Conservation (phyloP, 2,797 vertebrate species). For the Clamator glandarius region DNA sequence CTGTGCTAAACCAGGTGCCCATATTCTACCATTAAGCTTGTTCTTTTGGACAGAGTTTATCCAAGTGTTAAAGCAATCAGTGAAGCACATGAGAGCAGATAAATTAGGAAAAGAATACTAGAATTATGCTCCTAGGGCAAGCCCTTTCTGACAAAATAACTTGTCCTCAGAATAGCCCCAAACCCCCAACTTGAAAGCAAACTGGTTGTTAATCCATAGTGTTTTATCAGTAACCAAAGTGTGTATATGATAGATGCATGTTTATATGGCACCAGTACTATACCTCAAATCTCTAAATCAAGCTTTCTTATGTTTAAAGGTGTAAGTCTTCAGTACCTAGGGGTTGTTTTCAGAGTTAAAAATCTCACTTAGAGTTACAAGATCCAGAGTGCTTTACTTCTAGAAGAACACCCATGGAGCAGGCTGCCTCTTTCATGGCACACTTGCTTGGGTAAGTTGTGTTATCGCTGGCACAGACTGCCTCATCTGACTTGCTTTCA, state of each 20-base stretch:
- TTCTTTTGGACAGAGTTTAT: slow-evolving; percentile 71
- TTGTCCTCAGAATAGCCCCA: slow-evolving; percentile 57
- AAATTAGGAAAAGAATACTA: slow-evolving; percentile 52
- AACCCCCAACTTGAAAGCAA: slow-evolving; percentile 48
- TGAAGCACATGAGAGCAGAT: slow-evolving; percentile 75
- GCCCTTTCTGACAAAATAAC: slow-evolving; percentile 54
- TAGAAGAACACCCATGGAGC: slow-evolving; percentile 91
- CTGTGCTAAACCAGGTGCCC: slow-evolving; percentile 72
- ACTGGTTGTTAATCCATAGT: slow-evolving; percentile 49
- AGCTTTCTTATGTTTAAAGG: slow-evolving; percentile 58
- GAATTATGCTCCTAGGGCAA: slow-evolving; percentile 63
- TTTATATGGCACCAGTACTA: slow-evolving; percentile 17
- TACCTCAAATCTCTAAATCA: slow-evolving; percentile 43
- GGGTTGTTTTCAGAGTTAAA: slow-evolving; percentile 79
- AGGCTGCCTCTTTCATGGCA: slow-evolving; percentile 96
- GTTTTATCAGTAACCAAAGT: slow-evolving; percentile 58
- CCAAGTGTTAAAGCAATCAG: slow-evolving; percentile 78
- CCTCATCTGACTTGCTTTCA: slow-evolving; percentile 91
- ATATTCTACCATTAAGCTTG: slow-evolving; percentile 66
- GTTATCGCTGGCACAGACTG: slow-evolving; percentile 98
- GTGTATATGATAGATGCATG: slow-evolving; percentile 41
- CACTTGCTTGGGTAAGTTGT: slow-evolving; percentile 96
- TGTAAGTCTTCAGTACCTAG: slow-evolving; percentile 71
- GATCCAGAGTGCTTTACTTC: slow-evolving; percentile 98
- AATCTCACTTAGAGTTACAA: slow-evolving; percentile 98